Evolutionary conservation across 2,797 vertebrate genomes (phyloP), one percentile per base, ranked within the genome.

Genomic region (Sebastes aleutianus): DNA sequence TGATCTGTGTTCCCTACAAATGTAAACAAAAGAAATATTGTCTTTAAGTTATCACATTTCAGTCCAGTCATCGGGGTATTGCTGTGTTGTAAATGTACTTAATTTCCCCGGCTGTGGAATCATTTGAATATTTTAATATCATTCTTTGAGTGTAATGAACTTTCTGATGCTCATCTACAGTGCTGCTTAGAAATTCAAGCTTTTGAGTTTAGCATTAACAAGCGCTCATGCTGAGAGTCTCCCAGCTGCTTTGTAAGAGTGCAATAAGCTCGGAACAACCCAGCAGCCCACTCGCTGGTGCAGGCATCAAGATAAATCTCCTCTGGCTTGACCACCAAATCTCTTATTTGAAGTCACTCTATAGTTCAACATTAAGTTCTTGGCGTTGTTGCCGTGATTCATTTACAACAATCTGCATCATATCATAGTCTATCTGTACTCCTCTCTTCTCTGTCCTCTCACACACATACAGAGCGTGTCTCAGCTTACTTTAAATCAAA

Each of bases 131-230:
- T 79, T 90, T 88, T 56, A 77, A 78, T 82, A 74, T 82, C 36
- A 56, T 74, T 88, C 67, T 82, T 70, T 82, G 71, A 29, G 61
- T 74, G 50, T 86, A 89, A 89, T 89, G 80, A 90, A 90, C 86
- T 84, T 87, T 89, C 82, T 75, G 89, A 86, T 90, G 86, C 78
- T 88, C 82, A 74, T 85, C 82, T 84, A 50, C 78, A 78, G 85
- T 53, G 74, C 80, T 75, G 74, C 82, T 87, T 84, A 82, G 87
- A 89, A 88, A 80, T 85, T 29, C 53, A 83, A 80, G 69, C 71
- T 84, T 92, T 87, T 87, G 87, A 89, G 74, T 90, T 88, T 53
- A 87, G 83, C 74, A 86, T 91, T 90, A 90, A 90, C 90, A 90
- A 91, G 87, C 5, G 1, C 53, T 85, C 91, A 83, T 32, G 83